These are phyloP conservation scores for Phenganax stokvisi DNA, from an alignment of 92 coral and sea anemone genomes.

Conservation along the genomic window DNA sequence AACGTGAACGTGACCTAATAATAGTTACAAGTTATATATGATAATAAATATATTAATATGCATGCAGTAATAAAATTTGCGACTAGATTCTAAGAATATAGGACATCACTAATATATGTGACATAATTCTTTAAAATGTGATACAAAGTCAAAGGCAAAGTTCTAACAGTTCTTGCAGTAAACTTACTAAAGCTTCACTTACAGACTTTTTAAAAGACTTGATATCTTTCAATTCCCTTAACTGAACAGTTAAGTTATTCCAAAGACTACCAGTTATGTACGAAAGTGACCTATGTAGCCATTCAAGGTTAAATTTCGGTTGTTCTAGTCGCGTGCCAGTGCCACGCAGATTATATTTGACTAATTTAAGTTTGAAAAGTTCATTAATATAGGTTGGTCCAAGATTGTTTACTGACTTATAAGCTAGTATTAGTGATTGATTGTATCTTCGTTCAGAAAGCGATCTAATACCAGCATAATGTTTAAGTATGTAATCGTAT, in stretches of 20 bases:
- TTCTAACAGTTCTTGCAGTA: background rate
- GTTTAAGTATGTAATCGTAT: conserved; percentile 9
- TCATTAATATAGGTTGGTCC: conserved; percentile 40
- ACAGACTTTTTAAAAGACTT: conserved; percentile 1
- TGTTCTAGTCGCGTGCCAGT: conserved; percentile 1
- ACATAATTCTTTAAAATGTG: background rate
- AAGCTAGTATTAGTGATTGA: conserved; percentile 14
- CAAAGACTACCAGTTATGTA: conserved; percentile 22
- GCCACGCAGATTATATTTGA: conserved; percentile 23
- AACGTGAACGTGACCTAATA: too few relatives aligned
- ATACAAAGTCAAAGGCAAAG: background rate
- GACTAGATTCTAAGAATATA: background rate
- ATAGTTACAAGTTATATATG: background rate
- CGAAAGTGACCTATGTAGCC: conserved; percentile 39
- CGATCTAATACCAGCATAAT: conserved; percentile 7
- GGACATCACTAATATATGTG: background rate
- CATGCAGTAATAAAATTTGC: background rate
- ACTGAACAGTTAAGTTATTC: conserved; percentile 24
- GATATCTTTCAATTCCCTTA: conserved; percentile 11
- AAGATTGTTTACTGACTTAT: conserved; percentile 21
- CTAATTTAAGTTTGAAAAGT: conserved; percentile 27
- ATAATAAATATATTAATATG: background rate
- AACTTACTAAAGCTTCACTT: background rate
- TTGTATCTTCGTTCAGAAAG: conserved; percentile 25
- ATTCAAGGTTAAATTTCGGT: conserved; percentile 8